Base-by-base conservation (phyloP, 2,797 vertebrate species). In the Carduelis carduelis region DNA sequence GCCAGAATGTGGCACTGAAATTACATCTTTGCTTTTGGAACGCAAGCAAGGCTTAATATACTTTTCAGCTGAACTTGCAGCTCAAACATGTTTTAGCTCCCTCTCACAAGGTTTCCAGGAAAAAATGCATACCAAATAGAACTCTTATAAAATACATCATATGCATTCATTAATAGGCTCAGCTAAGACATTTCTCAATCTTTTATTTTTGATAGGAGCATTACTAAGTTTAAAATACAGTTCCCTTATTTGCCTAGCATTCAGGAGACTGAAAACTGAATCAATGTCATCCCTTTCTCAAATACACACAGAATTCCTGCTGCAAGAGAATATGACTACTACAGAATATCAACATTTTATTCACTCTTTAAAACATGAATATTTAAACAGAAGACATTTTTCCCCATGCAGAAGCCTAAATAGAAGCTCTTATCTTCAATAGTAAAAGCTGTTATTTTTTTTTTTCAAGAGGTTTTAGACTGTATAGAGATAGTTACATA, bases 401-500 rank as follows among this genome's bases (percentile, higher is more conserved):
- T 77, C 32, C 92, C 95, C 93, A 97, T 57, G 75, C 89, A 95
- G 91, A 90, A 97, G 68, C 89, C 86, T 96, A 96, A 96, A 97
- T 95, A 96, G 96, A 97, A 95, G 83, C 95, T 90, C 97, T 97
- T 97, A 95, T 97, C 95, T 91, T 89, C 89, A 96, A 95, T 75
- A 97, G 95, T 95, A 95, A 98, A 97, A 96, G 88, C 97, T 94
- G 88, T 83, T 91, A 74, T 76, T 94, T 90, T 81, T 91, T 91
- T 84, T 74, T 87, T 60, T 10, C 8, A 91, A 94, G 95, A 96
- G 97, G 83, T 96, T 98, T 97, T 93, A 96, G 93, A 96, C 96
- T 95, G 92, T 96, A 94, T 82, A 97, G 97, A 98, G 97, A 98
- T 96, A 96, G 97, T 97, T 97, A 97, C 95, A 95, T 87, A 97